These are phyloP conservation scores for Euclidia mi DNA, from an alignment of 2,888 invertebrate species.

Conservation along the genomic window DNA sequence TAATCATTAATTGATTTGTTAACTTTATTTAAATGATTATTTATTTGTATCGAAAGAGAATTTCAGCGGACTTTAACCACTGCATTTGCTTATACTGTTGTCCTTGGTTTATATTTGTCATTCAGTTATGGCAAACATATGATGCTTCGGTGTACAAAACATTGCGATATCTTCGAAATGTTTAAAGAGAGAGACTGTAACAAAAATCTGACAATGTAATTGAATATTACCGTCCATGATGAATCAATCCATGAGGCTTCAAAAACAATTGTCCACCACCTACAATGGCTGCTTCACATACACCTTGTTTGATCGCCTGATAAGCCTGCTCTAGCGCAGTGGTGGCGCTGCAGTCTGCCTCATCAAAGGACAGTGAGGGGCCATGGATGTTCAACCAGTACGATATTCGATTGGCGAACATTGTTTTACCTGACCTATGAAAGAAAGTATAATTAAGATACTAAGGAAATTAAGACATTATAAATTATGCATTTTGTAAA, in stretches of 20 bases:
- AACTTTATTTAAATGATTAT: too few species aligned
- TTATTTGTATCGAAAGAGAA: too few species aligned
- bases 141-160: too few species aligned
- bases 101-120: too few species aligned
- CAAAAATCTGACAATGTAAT: too few species aligned
- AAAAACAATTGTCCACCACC: slow-evolving; percentile 78
- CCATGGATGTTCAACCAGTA: slow-evolving; percentile 73
- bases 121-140: too few species aligned
- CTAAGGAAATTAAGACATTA: background rate
- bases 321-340: slow-evolving; percentile 66
- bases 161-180: too few species aligned
- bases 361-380: slow-evolving; percentile 67
- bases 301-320: slow-evolving; percentile 62
- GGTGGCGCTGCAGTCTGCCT: slow-evolving; percentile 62
- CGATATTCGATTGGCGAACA: slow-evolving; percentile 74
- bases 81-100: too few species aligned
- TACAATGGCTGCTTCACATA: slow-evolving; percentile 88
- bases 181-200: too few species aligned
- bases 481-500: background rate
- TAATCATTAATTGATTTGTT: too few species aligned
- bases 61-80: too few species aligned
- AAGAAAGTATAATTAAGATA: background rate
- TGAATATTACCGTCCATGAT: slow-evolving; percentile 55
- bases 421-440: slow-evolving; percentile 54
- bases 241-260: slow-evolving; percentile 76